Conservation (phyloP, 2,888 invertebrate genomes). For the Drosophila sordidula region DNA sequence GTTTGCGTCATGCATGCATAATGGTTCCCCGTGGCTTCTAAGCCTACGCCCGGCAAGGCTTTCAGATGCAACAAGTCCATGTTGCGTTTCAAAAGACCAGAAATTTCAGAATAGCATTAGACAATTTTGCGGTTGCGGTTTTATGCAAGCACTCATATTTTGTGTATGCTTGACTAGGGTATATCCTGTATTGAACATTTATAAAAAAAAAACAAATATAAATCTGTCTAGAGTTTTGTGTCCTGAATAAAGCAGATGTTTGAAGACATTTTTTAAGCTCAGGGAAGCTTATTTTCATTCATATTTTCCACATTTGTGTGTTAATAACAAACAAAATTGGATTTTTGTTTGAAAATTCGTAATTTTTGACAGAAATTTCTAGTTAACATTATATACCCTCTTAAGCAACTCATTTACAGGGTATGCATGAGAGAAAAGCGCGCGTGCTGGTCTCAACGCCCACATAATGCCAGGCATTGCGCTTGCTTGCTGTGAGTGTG, state of each 20-base stretch:
- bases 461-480: constrained; percentile 55
- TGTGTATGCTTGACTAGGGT: neutral
- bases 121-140: constrained; percentile 11
- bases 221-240: no score
- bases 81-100: neutral
- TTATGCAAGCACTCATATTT: neutral
- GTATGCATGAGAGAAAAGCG: constrained; percentile 39
- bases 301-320: no score
- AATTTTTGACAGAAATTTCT: no score
- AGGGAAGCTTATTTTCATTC: no score
- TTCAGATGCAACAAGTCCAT: constrained; percentile 59
- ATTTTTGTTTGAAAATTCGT: no score
- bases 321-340: no score
- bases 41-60: constrained; percentile 16
- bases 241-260: no score
- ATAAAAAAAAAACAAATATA: no score
- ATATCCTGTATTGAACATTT: neutral
- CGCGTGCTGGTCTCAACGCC: constrained; percentile 64
- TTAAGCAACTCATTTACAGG: constrained; percentile 14
- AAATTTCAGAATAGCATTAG: constrained; percentile 3
- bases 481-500: constrained; percentile 14
- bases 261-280: no score
- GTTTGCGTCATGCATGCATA: constrained; percentile 42
- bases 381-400: no score
- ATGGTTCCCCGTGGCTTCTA: constrained; percentile 16